Base-by-base conservation (phyloP, 1,140 invertebrate species). In the Sesamia nonagrioides region DNA sequence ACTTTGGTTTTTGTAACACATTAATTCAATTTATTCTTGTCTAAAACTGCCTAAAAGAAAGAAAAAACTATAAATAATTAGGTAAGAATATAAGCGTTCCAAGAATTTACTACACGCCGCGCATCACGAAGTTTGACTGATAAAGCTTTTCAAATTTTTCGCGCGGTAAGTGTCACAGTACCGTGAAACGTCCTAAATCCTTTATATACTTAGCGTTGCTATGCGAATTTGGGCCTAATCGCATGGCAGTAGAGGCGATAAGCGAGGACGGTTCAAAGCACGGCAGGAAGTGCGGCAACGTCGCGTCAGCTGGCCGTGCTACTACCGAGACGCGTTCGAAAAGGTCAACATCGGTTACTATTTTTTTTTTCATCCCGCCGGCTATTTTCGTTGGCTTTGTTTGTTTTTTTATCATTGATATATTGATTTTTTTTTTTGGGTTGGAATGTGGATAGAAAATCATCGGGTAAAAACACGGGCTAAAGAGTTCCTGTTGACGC, bases 121-220 rank as follows among this genome's bases (percentile, higher is more conserved):
- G 80, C 84, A 78, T 80, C 81, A 72, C 79, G 79, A 56, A 84
- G 80, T 78, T 80, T 86, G 87, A 93, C 91, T 93, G 93, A 94
- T 93, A 94, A 93, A 91, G 80, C 82, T 89, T 90, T 94, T 94
- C 91, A 89, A 93, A 94, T 93, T 94, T 94, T 94, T 93, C 92
- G 92, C 93, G 93, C 93, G 93, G 90, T 91, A 94, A 93, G 88
- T 88, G 83, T 86, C 87, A 82, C 81, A 77, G 58, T 78, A 81
- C 35, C 80, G 80, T 81, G 79, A 86, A 94, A 91, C 86, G 90
- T 88, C 88, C 82, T 89, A 93, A 87, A 82, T 93, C 84, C 89
- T 71, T 92, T 94, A 93, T 93, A 86, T 92, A 93, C 91, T 89
- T 84, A 66, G 68, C 63, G 40, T 40, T 87, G 88, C 45, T 85